Conservation (phyloP, 2,797 vertebrate species). For the Diplodus sargus region DNA sequence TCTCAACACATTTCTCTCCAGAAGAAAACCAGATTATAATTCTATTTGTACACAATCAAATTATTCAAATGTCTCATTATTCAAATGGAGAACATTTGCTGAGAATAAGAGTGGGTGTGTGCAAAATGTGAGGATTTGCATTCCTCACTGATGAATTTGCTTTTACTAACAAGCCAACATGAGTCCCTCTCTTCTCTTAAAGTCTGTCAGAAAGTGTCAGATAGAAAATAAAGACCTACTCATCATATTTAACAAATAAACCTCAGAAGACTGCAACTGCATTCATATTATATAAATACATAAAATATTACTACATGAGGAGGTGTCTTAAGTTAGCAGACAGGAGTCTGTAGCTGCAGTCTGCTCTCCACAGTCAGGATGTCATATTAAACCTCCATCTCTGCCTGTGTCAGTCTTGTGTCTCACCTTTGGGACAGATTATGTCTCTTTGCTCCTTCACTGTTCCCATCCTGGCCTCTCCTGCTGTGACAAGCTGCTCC, state of each 20-base stretch:
- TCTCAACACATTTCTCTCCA: background rate
- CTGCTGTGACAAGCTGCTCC: constrained; percentile 46
- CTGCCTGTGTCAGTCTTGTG: constrained; percentile 15
- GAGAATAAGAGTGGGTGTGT: background rate
- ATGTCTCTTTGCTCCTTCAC: constrained; percentile 31
- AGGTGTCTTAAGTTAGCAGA: background rate
- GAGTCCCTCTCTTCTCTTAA: background rate
- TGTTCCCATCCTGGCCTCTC: constrained; percentile 39
- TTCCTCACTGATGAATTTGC: background rate
- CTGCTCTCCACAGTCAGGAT: background rate
- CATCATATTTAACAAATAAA: background rate
- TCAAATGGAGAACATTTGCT: background rate
- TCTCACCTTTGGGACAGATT: constrained; percentile 44
- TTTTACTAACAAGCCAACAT: background rate
- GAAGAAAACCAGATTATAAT: background rate
- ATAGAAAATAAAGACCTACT: background rate
- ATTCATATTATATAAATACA: too few relatives aligned
- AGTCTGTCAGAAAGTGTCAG: background rate
- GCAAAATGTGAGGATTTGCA: background rate
- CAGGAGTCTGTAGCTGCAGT: background rate
- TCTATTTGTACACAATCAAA: background rate
- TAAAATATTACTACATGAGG: background rate
- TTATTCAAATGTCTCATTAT: constrained; percentile 2
- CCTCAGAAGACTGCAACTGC: background rate
- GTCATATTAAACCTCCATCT: constrained; percentile 23